A percentile compares a stretch with the other conserved stretches of the same genome.
These are phyloP conservation scores for Ericerus pela DNA, from an alignment of 1,140 invertebrate genomes.

Conservation along the genomic window DNA sequence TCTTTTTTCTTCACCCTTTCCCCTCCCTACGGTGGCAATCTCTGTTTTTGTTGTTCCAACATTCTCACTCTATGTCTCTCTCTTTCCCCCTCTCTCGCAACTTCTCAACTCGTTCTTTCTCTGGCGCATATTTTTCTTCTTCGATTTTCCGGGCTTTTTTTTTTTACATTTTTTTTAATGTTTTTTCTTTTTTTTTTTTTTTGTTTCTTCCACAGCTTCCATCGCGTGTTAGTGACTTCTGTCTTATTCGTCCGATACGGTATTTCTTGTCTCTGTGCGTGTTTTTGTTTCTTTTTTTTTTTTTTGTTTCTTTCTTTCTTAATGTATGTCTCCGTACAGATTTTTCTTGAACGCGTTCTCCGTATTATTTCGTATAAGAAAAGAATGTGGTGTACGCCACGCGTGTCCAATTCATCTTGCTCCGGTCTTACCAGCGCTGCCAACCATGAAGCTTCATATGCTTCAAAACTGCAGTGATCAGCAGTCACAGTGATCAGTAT, in stretches of 20 bases:
- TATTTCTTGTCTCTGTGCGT: not conserved
- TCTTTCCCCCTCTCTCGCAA: too few relatives aligned
- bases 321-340: not conserved
- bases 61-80: too few relatives aligned
- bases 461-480: too few relatives aligned
- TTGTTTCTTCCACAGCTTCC: too few relatives aligned
- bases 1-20: too few relatives aligned
- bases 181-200: too few relatives aligned
- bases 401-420: constrained; percentile 9
- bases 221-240: constrained; percentile 10
- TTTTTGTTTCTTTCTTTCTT: not conserved
- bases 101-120: too few relatives aligned
- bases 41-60: too few relatives aligned
- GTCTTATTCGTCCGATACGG: constrained; percentile 7
- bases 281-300: constrained; percentile 1
- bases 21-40: too few relatives aligned
- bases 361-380: constrained; percentile 8
- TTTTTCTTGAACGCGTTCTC: constrained; percentile 1
- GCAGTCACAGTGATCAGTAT: too few relatives aligned
- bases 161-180: too few relatives aligned
- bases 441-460: too few relatives aligned
- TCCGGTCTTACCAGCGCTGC: constrained; percentile 9
- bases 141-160: not conserved
- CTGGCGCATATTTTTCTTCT: constrained; percentile 5
- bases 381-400: constrained; percentile 10